phyloP scores from a whole-genome alignment of 2,797 vertebrate genomes.

The Rallus crepitans region DNA sequence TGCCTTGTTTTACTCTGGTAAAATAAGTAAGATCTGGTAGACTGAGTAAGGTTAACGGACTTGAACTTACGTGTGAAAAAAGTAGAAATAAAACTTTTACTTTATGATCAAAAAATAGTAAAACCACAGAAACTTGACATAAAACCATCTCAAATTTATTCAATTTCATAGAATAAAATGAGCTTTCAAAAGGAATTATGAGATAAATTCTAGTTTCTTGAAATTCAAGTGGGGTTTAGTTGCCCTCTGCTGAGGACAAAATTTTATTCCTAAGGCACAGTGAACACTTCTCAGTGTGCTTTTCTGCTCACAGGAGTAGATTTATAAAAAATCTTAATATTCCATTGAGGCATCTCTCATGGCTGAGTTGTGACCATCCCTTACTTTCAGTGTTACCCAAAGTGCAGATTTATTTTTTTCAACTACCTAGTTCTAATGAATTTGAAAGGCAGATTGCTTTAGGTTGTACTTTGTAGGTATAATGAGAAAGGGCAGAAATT shows the following conservation, averaged over 20 bases:
- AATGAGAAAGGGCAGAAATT: neutral
- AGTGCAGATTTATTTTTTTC: neutral
- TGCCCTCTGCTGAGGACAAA: neutral
- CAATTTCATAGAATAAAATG: neutral
- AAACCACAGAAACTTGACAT: neutral
- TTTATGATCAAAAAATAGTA: neutral
- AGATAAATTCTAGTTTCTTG: neutral
- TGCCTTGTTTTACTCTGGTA: neutral
- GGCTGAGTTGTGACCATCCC: neutral
- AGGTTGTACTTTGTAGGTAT: neutral
- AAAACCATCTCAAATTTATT: neutral
- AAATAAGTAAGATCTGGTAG: neutral
- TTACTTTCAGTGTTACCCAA: neutral
- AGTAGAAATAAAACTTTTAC: neutral
- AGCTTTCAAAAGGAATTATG: neutral
- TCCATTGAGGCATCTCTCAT: neutral
- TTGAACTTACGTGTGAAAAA: neutral
- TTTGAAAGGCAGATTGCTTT: neutral
- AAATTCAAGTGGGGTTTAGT: neutral
- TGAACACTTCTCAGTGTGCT: neutral
- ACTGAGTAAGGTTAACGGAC: neutral
- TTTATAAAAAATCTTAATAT: neutral
- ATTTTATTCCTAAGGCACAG: neutral
- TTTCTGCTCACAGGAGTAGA: neutral
- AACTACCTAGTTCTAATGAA: neutral